Conservation (phyloP, 2,888 invertebrate species). For the Syrphus vitripennis region DNA sequence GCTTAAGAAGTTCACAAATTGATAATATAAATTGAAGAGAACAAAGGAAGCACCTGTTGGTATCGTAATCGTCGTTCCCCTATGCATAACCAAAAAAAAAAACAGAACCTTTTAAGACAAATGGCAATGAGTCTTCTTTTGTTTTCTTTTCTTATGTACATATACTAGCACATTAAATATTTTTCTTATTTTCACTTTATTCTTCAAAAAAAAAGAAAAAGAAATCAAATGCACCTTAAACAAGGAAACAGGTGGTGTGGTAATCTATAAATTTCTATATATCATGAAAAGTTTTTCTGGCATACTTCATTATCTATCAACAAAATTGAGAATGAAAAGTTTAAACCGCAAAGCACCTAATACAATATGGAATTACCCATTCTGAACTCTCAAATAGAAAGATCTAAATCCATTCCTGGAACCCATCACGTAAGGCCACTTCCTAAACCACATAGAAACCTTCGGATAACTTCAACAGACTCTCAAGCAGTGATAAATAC, state of each 20-base stretch:
- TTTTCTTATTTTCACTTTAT: background rate
- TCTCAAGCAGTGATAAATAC: background rate
- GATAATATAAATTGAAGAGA: background rate
- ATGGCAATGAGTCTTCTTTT: background rate
- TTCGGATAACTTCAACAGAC: background rate
- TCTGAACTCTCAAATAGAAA: background rate
- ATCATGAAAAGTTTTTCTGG: background rate
- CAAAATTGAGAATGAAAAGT: background rate
- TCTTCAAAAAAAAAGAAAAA: background rate
- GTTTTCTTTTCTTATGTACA: background rate
- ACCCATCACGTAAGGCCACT: background rate
- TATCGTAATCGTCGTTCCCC: background rate
- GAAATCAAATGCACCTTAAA: background rate
- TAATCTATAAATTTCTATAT: background rate
- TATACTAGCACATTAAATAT: no score
- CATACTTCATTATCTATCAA: background rate
- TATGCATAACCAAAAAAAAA: background rate
- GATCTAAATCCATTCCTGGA: background rate
- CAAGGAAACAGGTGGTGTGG: background rate
- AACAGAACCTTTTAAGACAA: background rate
- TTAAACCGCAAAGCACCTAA: background rate
- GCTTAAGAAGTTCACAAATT: background rate
- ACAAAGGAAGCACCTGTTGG: constrained; percentile 25
- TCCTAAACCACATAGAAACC: background rate
- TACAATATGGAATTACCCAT: background rate